phyloP scores from a whole-genome alignment of 2,113 vertebrate species.

The Albula glossodonta region DNA sequence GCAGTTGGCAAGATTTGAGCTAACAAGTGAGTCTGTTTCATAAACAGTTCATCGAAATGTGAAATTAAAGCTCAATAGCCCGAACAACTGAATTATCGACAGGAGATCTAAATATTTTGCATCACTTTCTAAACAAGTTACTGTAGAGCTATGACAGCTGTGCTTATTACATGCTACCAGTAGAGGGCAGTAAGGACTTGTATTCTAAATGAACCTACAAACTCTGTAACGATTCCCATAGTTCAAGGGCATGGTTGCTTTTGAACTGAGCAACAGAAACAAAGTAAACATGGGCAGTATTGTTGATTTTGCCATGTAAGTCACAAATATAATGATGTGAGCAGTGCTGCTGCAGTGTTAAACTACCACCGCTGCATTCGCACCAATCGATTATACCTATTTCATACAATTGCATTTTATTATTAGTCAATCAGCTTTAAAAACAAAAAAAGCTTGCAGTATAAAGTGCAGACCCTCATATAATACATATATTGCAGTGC shows the following conservation, averaged over 20 bases:
- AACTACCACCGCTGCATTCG: neutral
- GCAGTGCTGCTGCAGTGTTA: neutral
- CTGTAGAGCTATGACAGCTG: neutral
- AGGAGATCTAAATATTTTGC: neutral
- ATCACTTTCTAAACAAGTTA: no score
- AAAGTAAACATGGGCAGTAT: no score
- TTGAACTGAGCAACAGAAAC: no score
- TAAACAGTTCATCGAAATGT: neutral
- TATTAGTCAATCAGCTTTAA: neutral
- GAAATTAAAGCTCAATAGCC: neutral
- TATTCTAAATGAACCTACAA: neutral
- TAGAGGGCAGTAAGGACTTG: neutral
- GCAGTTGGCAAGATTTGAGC: neutral
- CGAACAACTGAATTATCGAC: neutral
- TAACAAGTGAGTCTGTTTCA: neutral
- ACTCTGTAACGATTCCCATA: neutral
- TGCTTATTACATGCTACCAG: neutral
- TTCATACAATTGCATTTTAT: neutral
- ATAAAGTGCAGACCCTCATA: no score
- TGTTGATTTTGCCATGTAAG: no score
- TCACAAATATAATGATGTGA: no score
- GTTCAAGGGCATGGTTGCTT: neutral
- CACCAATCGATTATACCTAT: neutral
- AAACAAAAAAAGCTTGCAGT: neutral
- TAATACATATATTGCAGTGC: no score